Base-by-base conservation (phyloP, 2,113 vertebrate genomes). In the Rhipidura dahli region DNA sequence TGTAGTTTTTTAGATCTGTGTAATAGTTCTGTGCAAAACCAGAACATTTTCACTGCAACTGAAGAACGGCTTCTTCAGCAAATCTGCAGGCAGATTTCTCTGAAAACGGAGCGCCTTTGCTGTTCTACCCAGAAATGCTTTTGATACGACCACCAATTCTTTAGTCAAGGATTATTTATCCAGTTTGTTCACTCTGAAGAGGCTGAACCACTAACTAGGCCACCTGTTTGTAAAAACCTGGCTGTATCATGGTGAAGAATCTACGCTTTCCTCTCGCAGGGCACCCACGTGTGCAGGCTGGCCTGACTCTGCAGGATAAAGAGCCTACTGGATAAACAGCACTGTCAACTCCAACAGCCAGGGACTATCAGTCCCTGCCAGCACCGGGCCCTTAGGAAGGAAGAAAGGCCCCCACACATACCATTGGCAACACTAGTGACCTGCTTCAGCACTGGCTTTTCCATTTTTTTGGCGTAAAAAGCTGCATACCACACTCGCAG, bases 381-480 rank as follows among this genome's bases (percentile, higher is more conserved):
- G 78, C 73, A 72, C 75, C 59, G 83, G 90, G 96, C 89, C 92
- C 92, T 89, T 89, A 94, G 78, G 66, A 96, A 96, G 78, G 87
- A 94, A 89, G 66, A 81, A 92, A 97, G 89, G 87, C 94, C 77
- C 87, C 84, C 95, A 92, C 66, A 98, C 98, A 93, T 98, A 98
- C 96, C 95, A 85, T 97, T 93, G 97, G 95, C 30, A 71, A 97
- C 89, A 31, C 97, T 90, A 81, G 98, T 87, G 47, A 98, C 98
- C 76, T 98, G 98, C 97, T 98, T 99, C 90, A 99, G 98, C 97
- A 99, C 79, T 53, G 98, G 98, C 96, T 98, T 99, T 96, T 99
- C 99, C 99, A 99, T 99, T 98, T 99, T 99, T 97, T 99, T 99
- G 95, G 99, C 99, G 8, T 99, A 99, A 97, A 99, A 99, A 68